A percentile compares a stretch with the other conserved stretches of the same genome.
Evolutionary conservation across 2,888 invertebrate genomes (phyloP).

Genomic region (Agriopis marginaria): DNA sequence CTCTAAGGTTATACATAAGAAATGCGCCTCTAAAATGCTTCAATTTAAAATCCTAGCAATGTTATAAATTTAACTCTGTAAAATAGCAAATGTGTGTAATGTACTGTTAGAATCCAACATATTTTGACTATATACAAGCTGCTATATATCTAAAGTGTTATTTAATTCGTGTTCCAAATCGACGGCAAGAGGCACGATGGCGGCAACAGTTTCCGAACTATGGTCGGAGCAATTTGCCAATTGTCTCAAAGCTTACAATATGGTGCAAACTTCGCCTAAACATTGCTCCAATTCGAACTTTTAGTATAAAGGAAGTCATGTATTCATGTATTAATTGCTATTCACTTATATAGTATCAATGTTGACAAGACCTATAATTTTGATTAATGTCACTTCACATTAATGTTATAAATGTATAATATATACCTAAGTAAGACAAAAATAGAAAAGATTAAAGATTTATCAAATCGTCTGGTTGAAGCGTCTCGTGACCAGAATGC

Average conservation of each 20-base stretch:
- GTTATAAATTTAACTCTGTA: too few species aligned
- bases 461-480: too few species aligned
- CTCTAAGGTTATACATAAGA: too few species aligned
- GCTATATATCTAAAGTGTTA: conserved; percentile 4
- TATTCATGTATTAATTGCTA: conserved; percentile 8
- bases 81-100: too few species aligned
- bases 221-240: conserved; percentile 30
- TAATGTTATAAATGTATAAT: background rate
- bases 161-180: conserved; percentile 13
- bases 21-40: too few species aligned
- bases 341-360: background rate
- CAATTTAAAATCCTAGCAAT: too few species aligned
- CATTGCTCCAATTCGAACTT: conserved; percentile 11
- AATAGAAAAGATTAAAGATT: too few species aligned
- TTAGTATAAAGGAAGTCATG: background rate
- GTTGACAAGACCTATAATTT: background rate
- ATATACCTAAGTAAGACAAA: too few species aligned
- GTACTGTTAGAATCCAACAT: background rate
- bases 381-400: background rate
- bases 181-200: conserved; percentile 15
- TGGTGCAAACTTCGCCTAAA: conserved; percentile 25
- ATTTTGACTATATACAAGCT: background rate
- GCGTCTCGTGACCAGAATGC: too few species aligned
- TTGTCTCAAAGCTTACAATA: conserved; percentile 27
- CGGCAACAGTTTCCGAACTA: conserved; percentile 24